Conservation (phyloP, 2,888 invertebrate genomes). For the Lithophane ornitopus region DNA sequence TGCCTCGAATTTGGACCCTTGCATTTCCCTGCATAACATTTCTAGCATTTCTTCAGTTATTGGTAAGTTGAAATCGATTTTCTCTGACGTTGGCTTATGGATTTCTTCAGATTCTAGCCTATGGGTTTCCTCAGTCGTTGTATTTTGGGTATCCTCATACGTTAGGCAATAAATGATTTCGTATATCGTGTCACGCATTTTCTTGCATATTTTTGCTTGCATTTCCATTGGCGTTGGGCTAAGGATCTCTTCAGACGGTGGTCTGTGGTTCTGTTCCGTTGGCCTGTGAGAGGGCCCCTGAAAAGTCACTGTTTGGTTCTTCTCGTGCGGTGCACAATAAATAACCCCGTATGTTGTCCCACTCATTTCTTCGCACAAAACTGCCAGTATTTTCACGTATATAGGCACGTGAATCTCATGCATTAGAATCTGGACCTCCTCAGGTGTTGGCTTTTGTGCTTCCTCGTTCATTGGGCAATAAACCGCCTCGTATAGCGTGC, state of each 20-base stretch:
- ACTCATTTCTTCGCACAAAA: conserved; percentile 6
- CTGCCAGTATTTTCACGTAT: conserved; percentile 1
- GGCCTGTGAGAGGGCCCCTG: no score
- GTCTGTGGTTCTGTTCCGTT: background rate
- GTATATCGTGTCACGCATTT: conserved; percentile 17
- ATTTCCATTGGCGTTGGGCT: conserved; percentile 8
- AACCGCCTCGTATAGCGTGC: conserved; percentile 15
- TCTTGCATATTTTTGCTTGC: conserved; percentile 20
- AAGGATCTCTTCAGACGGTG: background rate
- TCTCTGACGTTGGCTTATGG: no score
- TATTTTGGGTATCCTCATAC: background rate
- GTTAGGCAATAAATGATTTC: conserved; percentile 15
- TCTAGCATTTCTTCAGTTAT: background rate
- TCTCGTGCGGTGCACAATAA: conserved; percentile 11
- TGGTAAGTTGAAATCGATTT: background rate
- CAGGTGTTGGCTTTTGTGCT: background rate
- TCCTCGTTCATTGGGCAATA: conserved; percentile 3
- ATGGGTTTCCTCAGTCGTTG: background rate
- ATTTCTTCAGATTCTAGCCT: conserved; percentile 9
- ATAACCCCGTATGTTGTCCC: conserved; percentile 5
- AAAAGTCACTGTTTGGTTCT: background rate
- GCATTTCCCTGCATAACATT: conserved; percentile 9
- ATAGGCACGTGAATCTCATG: conserved; percentile 2
- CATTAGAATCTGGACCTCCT: background rate
- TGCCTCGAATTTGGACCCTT: conserved; percentile 11